phyloP scores from a whole-genome alignment of 2,113 vertebrate species.

The Macaca mulatta region DNA sequence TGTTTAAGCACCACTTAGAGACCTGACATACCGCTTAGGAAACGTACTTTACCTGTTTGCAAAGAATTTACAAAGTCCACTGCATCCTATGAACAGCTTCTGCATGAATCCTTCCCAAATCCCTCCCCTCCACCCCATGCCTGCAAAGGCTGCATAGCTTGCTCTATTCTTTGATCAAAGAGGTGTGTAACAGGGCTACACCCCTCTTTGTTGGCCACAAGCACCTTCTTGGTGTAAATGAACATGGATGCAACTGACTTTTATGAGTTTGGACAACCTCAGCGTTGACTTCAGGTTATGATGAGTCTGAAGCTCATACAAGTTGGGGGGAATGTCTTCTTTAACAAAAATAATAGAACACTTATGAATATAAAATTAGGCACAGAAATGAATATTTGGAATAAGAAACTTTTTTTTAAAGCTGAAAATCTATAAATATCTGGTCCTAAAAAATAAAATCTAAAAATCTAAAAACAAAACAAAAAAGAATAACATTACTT shows the following conservation, averaged over 20 bases:
- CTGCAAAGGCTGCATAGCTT: neutral
- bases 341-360: neutral
- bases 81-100: neutral
- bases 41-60: slow-evolving; percentile 59
- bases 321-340: neutral
- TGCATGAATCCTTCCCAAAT: neutral
- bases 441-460: neutral
- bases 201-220: neutral
- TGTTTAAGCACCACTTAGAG: slow-evolving; percentile 64
- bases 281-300: neutral
- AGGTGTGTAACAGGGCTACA: neutral
- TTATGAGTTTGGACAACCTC: neutral
- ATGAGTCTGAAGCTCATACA: neutral
- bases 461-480: neutral
- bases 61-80: slow-evolving; percentile 29
- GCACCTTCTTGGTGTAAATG: neutral
- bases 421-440: neutral
- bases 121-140: neutral
- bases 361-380: neutral
- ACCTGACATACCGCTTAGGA: slow-evolving; percentile 49
- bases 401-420: slow-evolving; percentile 18
- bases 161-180: slow-evolving; percentile 41
- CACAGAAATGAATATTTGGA: slow-evolving; percentile 30
- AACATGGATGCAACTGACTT: neutral
- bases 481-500: neutral